A percentile compares a stretch with the other conserved stretches of the same genome.
Evolutionary conservation across 2,797 vertebrate species (phyloP).

Genomic region (Phrynocephalus forsythii): DNA sequence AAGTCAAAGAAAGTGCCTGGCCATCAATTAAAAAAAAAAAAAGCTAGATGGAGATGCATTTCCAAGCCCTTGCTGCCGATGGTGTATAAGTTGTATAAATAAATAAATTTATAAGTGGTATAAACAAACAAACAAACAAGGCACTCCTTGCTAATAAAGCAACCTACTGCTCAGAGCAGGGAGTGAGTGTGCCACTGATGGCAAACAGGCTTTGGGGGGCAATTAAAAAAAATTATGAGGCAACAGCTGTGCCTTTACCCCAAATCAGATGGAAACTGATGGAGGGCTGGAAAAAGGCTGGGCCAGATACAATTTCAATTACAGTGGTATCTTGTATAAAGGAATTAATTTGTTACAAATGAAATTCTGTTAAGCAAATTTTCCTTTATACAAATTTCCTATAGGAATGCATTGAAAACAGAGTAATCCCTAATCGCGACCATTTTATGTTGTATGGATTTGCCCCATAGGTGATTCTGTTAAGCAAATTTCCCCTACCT

Average conservation of each 20-base stretch:
- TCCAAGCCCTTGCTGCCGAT: constrained; percentile 30
- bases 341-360: no score
- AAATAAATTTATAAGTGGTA: no score
- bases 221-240: constrained; percentile 8
- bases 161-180: constrained; percentile 14
- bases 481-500: no score
- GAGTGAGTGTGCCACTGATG: constrained; percentile 20
- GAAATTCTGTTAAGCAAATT: no score
- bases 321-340: no score
- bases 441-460: no score
- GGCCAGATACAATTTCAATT: constrained; percentile 8
- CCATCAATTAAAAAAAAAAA: constrained; percentile 25
- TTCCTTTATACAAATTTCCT: no score
- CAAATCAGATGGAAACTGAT: constrained; percentile 24
- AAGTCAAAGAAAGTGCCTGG: constrained; percentile 13
- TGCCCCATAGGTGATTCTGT: no score
- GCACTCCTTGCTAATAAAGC: constrained; percentile 9
- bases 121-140: background rate
- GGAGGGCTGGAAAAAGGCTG: constrained; percentile 11
- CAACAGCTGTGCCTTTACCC: constrained; percentile 9
- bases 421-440: no score
- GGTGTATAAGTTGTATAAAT: background rate
- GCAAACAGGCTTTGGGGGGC: constrained; percentile 23
- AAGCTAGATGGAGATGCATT: constrained; percentile 44
- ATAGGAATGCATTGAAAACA: no score